Evolutionary conservation across 2,888 invertebrate genomes (phyloP).

Genomic region (Lissonota sp.): DNA sequence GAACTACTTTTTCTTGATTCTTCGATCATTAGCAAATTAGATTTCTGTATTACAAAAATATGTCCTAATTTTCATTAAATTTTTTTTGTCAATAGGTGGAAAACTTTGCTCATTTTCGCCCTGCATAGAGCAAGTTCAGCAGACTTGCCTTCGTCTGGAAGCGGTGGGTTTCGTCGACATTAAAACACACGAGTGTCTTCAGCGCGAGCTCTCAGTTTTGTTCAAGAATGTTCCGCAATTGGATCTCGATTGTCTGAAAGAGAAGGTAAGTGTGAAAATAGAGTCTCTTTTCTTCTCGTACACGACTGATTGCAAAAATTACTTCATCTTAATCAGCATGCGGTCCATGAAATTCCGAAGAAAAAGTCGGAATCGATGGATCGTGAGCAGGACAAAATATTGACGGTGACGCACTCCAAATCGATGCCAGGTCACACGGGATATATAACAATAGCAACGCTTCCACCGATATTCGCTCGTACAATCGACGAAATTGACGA

Average conservation of each 20-base stretch:
- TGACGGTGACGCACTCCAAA: slow-evolving; percentile 89
- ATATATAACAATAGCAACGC: slow-evolving; percentile 96
- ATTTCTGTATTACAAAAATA: not conserved
- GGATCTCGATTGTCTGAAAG: slow-evolving; percentile 89
- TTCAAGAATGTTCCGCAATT: slow-evolving; percentile 88
- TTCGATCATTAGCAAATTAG: too few species aligned
- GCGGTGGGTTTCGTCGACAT: slow-evolving; percentile 93
- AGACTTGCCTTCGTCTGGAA: slow-evolving; percentile 90
- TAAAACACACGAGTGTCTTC: slow-evolving; percentile 94
- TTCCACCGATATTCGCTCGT: slow-evolving; percentile 88
- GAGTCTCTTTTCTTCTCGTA: too few species aligned
- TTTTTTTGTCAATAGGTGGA: slow-evolving; percentile 88
- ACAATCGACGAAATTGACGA: slow-evolving; percentile 54
- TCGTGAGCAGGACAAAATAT: slow-evolving; percentile 84
- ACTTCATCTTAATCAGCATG: slow-evolving; percentile 64
- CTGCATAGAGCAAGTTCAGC: slow-evolving; percentile 99
- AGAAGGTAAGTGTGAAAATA: slow-evolving; percentile 84
- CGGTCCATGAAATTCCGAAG: slow-evolving; percentile 72
- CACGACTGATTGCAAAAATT: not conserved
- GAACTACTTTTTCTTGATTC: too few species aligned
- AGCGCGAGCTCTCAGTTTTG: slow-evolving; percentile 90
- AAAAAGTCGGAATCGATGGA: slow-evolving; percentile 63
- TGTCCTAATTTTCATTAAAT: slow-evolving; percentile 27
- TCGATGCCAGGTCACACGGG: slow-evolving; percentile 97
- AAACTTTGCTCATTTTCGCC: slow-evolving; percentile 99